Conservation (phyloP, 2,888 invertebrate species). For the Epinotia ramella region DNA sequence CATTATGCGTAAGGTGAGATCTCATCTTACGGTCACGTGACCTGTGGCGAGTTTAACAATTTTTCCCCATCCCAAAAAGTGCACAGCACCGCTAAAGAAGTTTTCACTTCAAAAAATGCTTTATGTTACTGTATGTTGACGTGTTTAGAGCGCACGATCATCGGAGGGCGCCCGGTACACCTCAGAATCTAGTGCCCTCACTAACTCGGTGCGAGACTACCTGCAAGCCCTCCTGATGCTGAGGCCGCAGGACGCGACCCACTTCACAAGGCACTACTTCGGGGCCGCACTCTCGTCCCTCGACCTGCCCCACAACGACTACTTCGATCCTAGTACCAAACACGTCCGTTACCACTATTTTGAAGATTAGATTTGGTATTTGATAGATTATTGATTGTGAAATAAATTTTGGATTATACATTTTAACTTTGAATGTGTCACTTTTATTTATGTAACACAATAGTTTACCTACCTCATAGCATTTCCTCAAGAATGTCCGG, state of each 20-base stretch:
- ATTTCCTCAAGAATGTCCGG: too few species aligned
- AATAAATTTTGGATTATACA: conserved; percentile 13
- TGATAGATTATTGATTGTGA: not conserved
- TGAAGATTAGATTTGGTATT: conserved; percentile 62
- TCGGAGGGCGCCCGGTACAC: conserved; percentile 85
- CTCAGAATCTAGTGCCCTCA: conserved; percentile 84
- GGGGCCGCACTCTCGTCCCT: conserved; percentile 75
- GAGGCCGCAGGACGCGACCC: conserved; percentile 83
- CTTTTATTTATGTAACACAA: not conserved
- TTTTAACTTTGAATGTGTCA: not conserved
- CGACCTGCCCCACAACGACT: conserved; percentile 80
- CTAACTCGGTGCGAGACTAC: conserved; percentile 85
- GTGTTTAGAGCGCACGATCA: conserved; percentile 71
- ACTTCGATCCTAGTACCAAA: conserved; percentile 73
- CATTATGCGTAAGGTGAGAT: too few species aligned
- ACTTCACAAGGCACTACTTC: conserved; percentile 86
- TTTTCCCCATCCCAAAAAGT: too few species aligned
- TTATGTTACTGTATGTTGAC: not conserved
- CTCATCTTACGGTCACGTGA: too few species aligned
- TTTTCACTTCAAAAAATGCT: too few species aligned
- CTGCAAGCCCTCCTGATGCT: conserved; percentile 85
- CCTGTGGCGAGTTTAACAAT: too few species aligned
- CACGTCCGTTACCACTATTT: conserved; percentile 78
- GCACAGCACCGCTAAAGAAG: too few species aligned
- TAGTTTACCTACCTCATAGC: too few species aligned